Evolutionary conservation across 2,888 invertebrate genomes (phyloP), one percentile per base, ranked within the genome.

Genomic region (Nasonia oneida): DNA sequence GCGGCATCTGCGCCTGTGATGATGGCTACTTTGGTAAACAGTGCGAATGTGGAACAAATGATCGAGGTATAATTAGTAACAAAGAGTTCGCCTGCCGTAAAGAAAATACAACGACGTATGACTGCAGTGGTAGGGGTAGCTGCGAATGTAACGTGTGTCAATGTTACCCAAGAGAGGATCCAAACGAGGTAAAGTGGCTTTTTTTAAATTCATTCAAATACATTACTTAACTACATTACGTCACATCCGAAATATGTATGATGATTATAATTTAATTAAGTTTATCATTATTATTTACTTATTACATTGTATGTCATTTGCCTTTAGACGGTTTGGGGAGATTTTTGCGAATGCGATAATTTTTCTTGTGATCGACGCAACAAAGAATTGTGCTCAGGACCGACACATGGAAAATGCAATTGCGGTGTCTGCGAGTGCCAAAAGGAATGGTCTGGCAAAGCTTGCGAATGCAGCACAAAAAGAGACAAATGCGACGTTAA

Each of bases 401-500:
- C 71, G n/a, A 95, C 95, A 33, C 97, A 97, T 92, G 99, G 99
- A 84, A 95, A 94, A 64, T 99, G 99, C 93, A 96, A 96, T 80
- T 99, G 99, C 93, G 98, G 98, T 82, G 98, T 98, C 81, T 99
- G 99, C 93, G 94, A 94, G 64, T 99, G 99, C 93, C 94, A 95
- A 70, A 94, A 95, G 0, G 97, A 96, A 79, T 99, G 97, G 97
- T 96, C 95, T 61, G 98, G 98, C 4, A 94, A 96, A 37, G 97
- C 97, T 84, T 99, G 99, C 93, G 97, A 96, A 90, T 99, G 99
- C 91, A 95, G 95, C 78, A 95, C 95, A 87, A 96, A 97, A 80
- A 96, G 96, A 89, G 95, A 96, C 47, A 96, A 96, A 0, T 99
- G 99, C 91, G 47, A 33, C 18, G 15, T 77, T 6, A 90, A 92